Evolutionary conservation across 35 echinoderm and acorn worm species (phyloP), one percentile per base, ranked within the genome.

Genomic region (Stichopus chloronotus): DNA sequence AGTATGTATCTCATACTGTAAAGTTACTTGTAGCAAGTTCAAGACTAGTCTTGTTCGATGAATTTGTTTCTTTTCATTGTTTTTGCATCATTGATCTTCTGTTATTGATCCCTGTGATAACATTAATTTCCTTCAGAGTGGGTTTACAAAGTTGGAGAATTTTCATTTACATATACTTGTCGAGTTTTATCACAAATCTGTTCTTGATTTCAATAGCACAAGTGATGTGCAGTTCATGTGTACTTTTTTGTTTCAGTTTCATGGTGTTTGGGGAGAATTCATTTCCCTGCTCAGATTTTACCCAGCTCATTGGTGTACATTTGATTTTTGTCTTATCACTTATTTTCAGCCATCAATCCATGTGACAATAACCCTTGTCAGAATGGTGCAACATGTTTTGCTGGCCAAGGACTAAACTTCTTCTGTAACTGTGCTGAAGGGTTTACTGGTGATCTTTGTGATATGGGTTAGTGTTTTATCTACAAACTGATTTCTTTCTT

Each of bases 341-440:
- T 13, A 71, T 71, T 43, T 89, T 89, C 43, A 52, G 78, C 14
- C 9, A 11, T 81, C 43, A 2, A 0, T 17, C 78, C 78, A 23
- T 81, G 78, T 81, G 78, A 5, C 43, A n/a, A 2, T 81, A 81
- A 81, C 43, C 78, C 78, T 81, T 81, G 78, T 25, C 43, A 11
- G 9, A 81, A 81, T 25, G 14, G 9, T 12, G 30, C 30, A 43
- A 43, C 30, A 43, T 43, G 30, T 43, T 43, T 43, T 43, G 30
- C 30, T 43, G 30, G 30, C 1, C 30, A 11, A 81, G 78, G 78
- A 52, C 43, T 1, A 11, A 81, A 2, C 23, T 81, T 65, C 30
- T 7, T 65, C 30, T 88, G 86, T 12, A 21, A 3, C 5, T 88
- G 86, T 71, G 17, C n/a, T 52, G 7, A 4, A 6, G 86, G 57